These are phyloP conservation scores for Thereva unica DNA, from an alignment of 2,888 invertebrate genomes.

Conservation along the genomic window DNA sequence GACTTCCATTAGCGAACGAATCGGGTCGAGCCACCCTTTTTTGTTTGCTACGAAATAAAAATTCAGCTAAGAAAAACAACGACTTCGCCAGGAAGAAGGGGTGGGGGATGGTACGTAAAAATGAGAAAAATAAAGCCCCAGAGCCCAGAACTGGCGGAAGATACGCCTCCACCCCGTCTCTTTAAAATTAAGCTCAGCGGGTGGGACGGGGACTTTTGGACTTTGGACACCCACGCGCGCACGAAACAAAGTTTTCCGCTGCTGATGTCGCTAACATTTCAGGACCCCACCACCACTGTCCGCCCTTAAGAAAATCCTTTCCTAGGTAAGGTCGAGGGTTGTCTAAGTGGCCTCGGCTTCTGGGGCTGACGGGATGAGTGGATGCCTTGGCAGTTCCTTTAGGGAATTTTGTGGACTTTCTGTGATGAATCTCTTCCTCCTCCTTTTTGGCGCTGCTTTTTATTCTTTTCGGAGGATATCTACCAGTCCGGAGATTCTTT, in stretches of 20 bases:
- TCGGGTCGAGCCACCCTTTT: slow-evolving; percentile 31
- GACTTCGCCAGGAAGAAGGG: slow-evolving; percentile 6
- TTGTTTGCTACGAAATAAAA: slow-evolving; percentile 20
- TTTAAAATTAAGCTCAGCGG: slow-evolving; percentile 18
- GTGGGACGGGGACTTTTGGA: slow-evolving; percentile 17
- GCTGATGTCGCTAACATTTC: background rate
- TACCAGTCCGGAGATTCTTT: slow-evolving; percentile 6
- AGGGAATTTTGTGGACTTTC: slow-evolving; percentile 22
- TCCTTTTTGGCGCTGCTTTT: background rate
- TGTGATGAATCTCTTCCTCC: slow-evolving; percentile 22
- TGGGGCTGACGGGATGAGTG: slow-evolving; percentile 1
- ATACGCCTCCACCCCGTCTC: background rate
- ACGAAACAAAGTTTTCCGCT: slow-evolving; percentile 9
- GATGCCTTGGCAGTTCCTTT: slow-evolving; percentile 25
- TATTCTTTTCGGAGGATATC: slow-evolving; percentile 16
- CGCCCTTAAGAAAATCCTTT: slow-evolving; percentile 16
- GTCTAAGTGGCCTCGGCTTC: slow-evolving; percentile 23
- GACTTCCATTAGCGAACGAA: slow-evolving; percentile 25
- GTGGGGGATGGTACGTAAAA: background rate
- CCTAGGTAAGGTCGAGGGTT: slow-evolving; percentile 17
- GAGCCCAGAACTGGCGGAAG: background rate
- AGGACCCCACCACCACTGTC: background rate
- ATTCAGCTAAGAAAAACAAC: slow-evolving; percentile 11
- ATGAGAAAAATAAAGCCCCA: background rate
- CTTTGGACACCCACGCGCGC: slow-evolving; percentile 10